Evolutionary conservation across 1,140 invertebrate genomes (phyloP).

Genomic region (Drosophila asahinai): DNA sequence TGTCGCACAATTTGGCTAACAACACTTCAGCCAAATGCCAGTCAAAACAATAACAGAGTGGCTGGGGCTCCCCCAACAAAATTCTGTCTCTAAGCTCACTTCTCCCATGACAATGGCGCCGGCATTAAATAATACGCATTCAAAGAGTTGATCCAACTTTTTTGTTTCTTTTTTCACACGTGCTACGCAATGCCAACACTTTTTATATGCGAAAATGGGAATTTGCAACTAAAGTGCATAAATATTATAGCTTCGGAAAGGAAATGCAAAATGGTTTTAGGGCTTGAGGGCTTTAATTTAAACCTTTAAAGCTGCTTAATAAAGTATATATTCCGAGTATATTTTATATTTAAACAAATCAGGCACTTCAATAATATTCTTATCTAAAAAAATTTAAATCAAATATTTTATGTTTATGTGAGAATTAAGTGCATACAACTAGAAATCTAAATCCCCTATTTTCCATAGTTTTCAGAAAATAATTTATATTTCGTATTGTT

Average conservation of each 20-base stretch:
- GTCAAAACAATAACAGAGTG: conserved; percentile 45
- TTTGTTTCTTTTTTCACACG: conserved; percentile 45
- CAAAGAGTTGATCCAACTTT: neutral
- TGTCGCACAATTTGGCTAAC: conserved; percentile 72
- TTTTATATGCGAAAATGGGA: conserved; percentile 1
- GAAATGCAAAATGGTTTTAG: neutral
- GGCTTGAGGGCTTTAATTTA: neutral
- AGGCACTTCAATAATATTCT: too few relatives aligned
- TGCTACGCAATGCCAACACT: conserved; percentile 24
- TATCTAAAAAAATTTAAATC: too few relatives aligned
- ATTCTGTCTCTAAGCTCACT: conserved; percentile 9
- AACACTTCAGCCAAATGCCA: conserved; percentile 30
- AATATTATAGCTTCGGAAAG: neutral
- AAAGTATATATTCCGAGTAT: too few relatives aligned
- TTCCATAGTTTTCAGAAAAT: too few relatives aligned
- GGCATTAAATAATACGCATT: conserved; percentile 16
- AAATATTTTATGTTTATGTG: too few relatives aligned
- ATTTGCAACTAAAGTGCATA: conserved; percentile 33
- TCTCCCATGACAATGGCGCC: conserved; percentile 48
- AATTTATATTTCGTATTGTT: too few relatives aligned
- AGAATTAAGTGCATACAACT: too few relatives aligned
- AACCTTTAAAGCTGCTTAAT: neutral
- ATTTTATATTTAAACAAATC: too few relatives aligned
- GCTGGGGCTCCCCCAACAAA: neutral
- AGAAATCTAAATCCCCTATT: too few relatives aligned